A percentile compares a stretch with the other conserved stretches of the same genome.
These are phyloP conservation scores for Beaufortia kweichowensis DNA, from an alignment of 2,113 vertebrate species.

Conservation along the genomic window DNA sequence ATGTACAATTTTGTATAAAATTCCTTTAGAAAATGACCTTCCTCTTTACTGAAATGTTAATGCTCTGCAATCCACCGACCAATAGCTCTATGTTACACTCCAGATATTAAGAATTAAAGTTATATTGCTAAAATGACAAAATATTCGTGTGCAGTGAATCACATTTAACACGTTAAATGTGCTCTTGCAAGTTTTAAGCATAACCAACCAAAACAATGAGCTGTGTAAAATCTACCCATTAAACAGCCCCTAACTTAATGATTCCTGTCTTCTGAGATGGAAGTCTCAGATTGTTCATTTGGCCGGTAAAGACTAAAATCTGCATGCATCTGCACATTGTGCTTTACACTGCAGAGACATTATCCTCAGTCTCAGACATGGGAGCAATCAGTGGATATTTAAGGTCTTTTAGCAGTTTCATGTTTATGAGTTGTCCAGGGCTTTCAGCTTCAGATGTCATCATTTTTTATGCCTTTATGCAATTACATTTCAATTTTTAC, in stretches of 20 bases:
- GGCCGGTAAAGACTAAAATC: constrained; percentile 34
- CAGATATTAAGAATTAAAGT: neutral
- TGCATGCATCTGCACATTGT: constrained; percentile 51
- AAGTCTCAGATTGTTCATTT: constrained; percentile 33
- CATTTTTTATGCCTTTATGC: constrained; percentile 3
- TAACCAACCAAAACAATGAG: neutral
- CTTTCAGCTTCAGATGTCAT: constrained; percentile 4
- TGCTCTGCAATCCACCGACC: too few species aligned
- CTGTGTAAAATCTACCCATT: neutral
- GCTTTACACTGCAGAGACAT: constrained; percentile 19
- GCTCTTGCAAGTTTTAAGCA: neutral
- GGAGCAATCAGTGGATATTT: constrained; percentile 13
- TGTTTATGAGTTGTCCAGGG: constrained; percentile 23
- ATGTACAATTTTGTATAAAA: too few species aligned
- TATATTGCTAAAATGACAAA: too few species aligned
- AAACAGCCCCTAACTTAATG: constrained; percentile 16
- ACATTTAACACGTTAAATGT: neutral
- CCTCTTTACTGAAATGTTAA: too few species aligned
- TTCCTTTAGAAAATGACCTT: too few species aligned
- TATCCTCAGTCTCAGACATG: neutral
- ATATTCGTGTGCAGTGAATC: neutral
- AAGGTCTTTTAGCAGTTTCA: neutral
- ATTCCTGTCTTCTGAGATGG: constrained; percentile 23
- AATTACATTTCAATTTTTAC: neutral
- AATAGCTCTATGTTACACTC: neutral